phyloP scores from a whole-genome alignment of 2,888 invertebrate genomes.

The Proisotoma minuta region DNA sequence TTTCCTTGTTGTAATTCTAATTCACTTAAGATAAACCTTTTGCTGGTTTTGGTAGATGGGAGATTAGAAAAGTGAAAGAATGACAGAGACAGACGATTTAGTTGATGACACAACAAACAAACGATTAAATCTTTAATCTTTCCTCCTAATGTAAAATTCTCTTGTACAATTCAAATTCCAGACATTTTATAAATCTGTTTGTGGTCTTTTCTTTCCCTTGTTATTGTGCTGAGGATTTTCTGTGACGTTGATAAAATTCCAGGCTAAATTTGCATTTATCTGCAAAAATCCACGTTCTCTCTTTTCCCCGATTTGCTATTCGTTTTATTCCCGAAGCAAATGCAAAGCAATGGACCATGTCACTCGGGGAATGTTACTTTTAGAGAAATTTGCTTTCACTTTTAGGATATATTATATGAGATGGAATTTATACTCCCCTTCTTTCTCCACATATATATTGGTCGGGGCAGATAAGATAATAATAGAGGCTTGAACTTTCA shows the following conservation, averaged over 20 bases:
- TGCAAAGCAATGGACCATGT: too few relatives aligned
- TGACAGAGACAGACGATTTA: constrained; percentile 2
- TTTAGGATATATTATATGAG: too few relatives aligned
- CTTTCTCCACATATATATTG: too few relatives aligned
- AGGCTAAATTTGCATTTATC: not conserved
- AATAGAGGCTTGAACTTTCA: too few relatives aligned
- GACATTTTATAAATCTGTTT: not conserved
- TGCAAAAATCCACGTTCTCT: not conserved
- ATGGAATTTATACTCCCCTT: too few relatives aligned
- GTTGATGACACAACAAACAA: not conserved
- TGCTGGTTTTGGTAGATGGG: not conserved
- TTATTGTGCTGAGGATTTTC: not conserved
- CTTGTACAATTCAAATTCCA: not conserved
- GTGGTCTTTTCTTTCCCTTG: not conserved
- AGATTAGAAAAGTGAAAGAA: constrained; percentile 14
- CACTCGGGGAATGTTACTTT: too few relatives aligned
- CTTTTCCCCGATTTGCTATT: not conserved
- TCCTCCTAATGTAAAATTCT: not conserved
- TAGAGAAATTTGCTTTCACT: too few relatives aligned
- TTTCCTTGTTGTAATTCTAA: constrained; percentile 25
- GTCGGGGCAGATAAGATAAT: too few relatives aligned
- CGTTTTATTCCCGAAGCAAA: too few relatives aligned
- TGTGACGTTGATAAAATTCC: not conserved
- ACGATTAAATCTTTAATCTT: constrained; percentile 5
- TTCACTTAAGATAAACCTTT: constrained; percentile 36